Conservation (phyloP, 2,797 vertebrate species). For the Rhincodon typus region DNA sequence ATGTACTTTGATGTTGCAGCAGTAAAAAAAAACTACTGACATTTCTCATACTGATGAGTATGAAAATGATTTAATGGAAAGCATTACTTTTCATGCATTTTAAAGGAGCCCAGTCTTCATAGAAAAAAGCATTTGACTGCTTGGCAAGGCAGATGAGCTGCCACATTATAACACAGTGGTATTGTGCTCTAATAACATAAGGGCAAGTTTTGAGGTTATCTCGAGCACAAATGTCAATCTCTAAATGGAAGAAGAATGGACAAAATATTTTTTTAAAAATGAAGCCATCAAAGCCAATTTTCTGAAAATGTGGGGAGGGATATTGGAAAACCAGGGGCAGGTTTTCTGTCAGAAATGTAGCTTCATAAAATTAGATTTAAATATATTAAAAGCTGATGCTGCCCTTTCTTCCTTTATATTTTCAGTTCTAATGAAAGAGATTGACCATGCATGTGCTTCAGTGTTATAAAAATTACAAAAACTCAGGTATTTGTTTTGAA, state of each 20-base stretch:
- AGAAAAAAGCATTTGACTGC: neutral
- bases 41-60: conserved; percentile 5
- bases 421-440: neutral
- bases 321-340: neutral
- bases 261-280: neutral
- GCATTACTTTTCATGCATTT: neutral
- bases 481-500: too few species aligned
- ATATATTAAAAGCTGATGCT: neutral
- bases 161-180: neutral
- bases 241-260: neutral
- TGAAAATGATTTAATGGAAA: neutral
- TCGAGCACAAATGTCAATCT: neutral
- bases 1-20: neutral
- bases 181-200: neutral
- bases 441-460: neutral
- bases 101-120: neutral
- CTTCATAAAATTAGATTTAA: neutral
- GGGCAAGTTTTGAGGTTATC: neutral
- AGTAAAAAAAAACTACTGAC: neutral
- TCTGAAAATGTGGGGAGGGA: neutral
- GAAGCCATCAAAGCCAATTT: neutral
- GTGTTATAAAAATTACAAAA: too few species aligned
- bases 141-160: neutral
- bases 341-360: neutral
- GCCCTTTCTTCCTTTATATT: neutral